phyloP scores from a whole-genome alignment of 2,113 vertebrate genomes.

The Pycnonotus jocosus region DNA sequence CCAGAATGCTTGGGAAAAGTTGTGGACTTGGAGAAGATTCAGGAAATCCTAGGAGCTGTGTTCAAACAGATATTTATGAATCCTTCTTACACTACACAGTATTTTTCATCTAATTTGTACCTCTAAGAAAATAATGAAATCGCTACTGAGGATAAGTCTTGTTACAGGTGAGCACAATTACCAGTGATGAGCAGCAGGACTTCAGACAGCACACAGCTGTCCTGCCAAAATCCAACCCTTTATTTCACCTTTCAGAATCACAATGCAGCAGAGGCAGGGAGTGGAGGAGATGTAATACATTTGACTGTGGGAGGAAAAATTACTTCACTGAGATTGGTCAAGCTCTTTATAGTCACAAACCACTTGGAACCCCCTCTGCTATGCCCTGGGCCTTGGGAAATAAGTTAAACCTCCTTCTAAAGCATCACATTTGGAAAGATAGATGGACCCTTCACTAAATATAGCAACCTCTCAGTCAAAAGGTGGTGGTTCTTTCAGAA shows the following conservation, averaged over 20 bases:
- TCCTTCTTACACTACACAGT: background rate
- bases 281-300: background rate
- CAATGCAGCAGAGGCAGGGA: background rate
- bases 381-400: background rate
- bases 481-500: background rate
- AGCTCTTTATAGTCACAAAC: background rate
- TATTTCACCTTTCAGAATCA: background rate
- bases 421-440: background rate
- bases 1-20: background rate
- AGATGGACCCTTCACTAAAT: background rate
- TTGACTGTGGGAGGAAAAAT: background rate
- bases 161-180: background rate
- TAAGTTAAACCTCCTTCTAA: background rate
- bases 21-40: background rate
- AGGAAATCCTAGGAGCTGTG: background rate
- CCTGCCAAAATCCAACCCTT: background rate
- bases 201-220: background rate
- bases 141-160: accelerated
- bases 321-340: background rate
- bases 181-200: background rate
- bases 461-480: background rate
- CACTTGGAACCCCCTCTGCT: background rate
- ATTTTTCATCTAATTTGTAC: background rate
- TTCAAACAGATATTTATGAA: background rate
- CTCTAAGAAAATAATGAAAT: background rate